Conservation (phyloP, 2,797 vertebrate genomes). For the Sebastes paucispinis region DNA sequence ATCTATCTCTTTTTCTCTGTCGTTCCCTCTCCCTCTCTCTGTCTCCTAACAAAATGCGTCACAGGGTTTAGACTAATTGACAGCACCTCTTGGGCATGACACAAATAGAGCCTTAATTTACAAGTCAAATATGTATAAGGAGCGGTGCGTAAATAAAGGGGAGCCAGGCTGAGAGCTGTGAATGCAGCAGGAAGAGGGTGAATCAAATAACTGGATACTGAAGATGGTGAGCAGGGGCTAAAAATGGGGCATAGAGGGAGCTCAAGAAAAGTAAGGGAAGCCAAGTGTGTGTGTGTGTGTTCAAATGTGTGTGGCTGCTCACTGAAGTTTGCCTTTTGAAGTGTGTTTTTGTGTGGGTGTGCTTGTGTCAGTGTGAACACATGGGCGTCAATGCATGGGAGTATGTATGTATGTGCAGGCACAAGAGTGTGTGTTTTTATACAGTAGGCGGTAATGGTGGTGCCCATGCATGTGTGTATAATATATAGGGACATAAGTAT, state of each 20-base stretch:
- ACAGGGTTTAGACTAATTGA: conserved; percentile 73
- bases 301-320: not conserved
- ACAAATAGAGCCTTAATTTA: conserved; percentile 78
- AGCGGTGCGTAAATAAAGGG: conserved; percentile 44
- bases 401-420: not conserved
- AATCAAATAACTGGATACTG: conserved; percentile 13
- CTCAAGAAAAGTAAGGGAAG: not conserved
- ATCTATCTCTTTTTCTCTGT: not conserved
- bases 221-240: conserved; percentile 9
- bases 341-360: not conserved
- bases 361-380: conserved; percentile 11
- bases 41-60: conserved; percentile 49
- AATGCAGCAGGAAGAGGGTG: conserved; percentile 12
- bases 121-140: conserved; percentile 75
- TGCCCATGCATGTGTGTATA: not conserved
- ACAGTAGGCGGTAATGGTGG: not conserved
- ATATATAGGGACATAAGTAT: not conserved
- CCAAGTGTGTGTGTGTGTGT: not conserved
- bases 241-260: conserved; percentile 15
- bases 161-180: conserved; percentile 37
- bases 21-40: not conserved
- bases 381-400: not conserved
- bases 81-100: conserved; percentile 74
- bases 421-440: not conserved
- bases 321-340: conserved; percentile 5